Base-by-base conservation (phyloP, 2,888 invertebrate species). In the Morpho deidamia region DNA sequence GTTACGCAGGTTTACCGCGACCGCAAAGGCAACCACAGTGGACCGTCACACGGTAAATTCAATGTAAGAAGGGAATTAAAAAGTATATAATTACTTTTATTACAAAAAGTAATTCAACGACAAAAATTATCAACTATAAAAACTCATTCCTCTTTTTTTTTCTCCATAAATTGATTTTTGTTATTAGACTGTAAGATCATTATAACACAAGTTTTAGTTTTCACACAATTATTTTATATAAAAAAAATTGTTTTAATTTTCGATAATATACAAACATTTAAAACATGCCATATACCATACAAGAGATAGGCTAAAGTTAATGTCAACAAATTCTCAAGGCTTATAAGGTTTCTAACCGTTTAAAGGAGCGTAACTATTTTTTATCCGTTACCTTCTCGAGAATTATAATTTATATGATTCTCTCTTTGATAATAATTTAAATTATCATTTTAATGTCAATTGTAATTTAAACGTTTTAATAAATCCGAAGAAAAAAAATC, bases 21-120 rank as follows among this genome's bases (percentile, higher is more conserved):
- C 67, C 69, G 61, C 68, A 65, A 56, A 46, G 52, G 54, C 54
- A 58, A 68, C 68, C 70, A 52, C 69, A 68, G 53, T 51, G 52
- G 55, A 53, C 46, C 63, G 63, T 61, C 63, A 61, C 63, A 63
- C 63, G 61, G 51, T 53, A 51, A 46, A 54, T 53, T 49, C 44
- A 44, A 53, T 44, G 57, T 46, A 59, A 48, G 41, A 46, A 59
- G 51, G 42, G 48, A 50, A 53, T n/a, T n/a, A n/a, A n/a, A n/a
- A n/a, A n/a, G n/a, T n/a, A n/a, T n/a, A n/a, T n/a, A n/a, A 52
- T 9, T 34, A 37, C n/a, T 37, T 37, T 10, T 37, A 37, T 37
- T 37, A 37, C 37, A 32, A 48, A 9, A 44, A 44, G n/a, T 11
- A 32, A 3, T 12, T 37, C 37, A 37, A 10, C 8, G 8, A 23